phyloP scores from a whole-genome alignment of 2,888 invertebrate genomes.

The Phengaris arion region DNA sequence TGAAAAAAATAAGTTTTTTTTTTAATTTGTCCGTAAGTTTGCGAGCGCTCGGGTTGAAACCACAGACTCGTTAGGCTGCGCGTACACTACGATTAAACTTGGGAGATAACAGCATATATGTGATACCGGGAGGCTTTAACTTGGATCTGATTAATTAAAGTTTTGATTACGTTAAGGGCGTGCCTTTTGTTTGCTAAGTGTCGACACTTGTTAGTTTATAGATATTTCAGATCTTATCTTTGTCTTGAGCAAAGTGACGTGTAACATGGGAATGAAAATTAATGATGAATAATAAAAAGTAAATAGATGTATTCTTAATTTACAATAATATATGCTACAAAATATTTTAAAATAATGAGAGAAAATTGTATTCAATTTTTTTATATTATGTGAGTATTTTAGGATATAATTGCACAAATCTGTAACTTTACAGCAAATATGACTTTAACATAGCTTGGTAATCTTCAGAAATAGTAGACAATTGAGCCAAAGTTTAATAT shows the following conservation, averaged over 20 bases:
- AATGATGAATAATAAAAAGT: too few relatives aligned
- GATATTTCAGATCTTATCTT: constrained; percentile 9
- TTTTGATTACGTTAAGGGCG: constrained; percentile 49
- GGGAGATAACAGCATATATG: constrained; percentile 61
- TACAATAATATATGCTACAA: too few relatives aligned
- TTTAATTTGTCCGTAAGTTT: constrained; percentile 54
- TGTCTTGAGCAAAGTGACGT: not conserved
- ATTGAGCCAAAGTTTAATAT: too few relatives aligned
- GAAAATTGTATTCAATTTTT: too few relatives aligned
- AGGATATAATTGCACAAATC: too few relatives aligned
- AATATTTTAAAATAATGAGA: too few relatives aligned
- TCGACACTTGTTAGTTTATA: constrained; percentile 11
- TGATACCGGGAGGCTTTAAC: constrained; percentile 55
- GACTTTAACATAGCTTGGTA: too few relatives aligned
- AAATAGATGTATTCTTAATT: too few relatives aligned
- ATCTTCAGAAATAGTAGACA: too few relatives aligned
- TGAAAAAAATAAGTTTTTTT: constrained; percentile 11
- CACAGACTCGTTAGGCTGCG: constrained; percentile 75
- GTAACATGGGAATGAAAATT: not conserved
- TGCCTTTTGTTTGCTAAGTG: constrained; percentile 24
- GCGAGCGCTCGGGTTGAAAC: constrained; percentile 55
- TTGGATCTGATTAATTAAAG: constrained; percentile 57
- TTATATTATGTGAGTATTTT: too few relatives aligned
- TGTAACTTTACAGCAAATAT: too few relatives aligned
- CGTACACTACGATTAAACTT: constrained; percentile 72